Evolutionary conservation across 2,888 invertebrate species (phyloP).

Genomic region (Tupiocoris notatus): DNA sequence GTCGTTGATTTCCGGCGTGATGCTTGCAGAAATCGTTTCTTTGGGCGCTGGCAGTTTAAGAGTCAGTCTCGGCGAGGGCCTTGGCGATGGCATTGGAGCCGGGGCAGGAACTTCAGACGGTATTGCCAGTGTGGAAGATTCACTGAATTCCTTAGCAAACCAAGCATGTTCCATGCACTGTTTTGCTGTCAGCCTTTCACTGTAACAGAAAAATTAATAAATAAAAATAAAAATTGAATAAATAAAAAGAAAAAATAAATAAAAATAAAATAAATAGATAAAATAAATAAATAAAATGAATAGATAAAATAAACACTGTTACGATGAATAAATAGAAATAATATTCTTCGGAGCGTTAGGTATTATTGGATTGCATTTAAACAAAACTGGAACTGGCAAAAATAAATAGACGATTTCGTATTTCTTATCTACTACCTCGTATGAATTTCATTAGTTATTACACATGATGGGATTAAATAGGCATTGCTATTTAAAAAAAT

Average conservation of each 20-base stretch:
- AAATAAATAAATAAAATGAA: background rate
- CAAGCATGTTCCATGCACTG: slow-evolving; percentile 89
- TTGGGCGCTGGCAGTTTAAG: slow-evolving; percentile 25
- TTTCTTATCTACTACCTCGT: no score
- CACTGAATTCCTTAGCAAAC: slow-evolving; percentile 58
- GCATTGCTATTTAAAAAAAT: no score
- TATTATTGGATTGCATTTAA: no score
- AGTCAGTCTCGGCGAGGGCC: slow-evolving; percentile 14
- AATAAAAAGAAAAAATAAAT: no score
- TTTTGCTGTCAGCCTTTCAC: slow-evolving; percentile 82
- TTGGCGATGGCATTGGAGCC: slow-evolving; percentile 44
- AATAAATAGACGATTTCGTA: no score
- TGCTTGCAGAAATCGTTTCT: slow-evolving; percentile 4
- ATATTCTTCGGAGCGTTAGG: no score
- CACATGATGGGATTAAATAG: no score
- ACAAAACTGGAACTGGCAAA: no score
- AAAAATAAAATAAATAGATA: background rate
- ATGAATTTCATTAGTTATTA: no score
- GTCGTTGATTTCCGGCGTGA: slow-evolving; percentile 26
- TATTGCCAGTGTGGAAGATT: slow-evolving; percentile 29
- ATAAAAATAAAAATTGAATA: no score
- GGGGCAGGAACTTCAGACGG: slow-evolving; percentile 45
- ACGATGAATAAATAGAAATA: no score
- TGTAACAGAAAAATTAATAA: slow-evolving; percentile 55
- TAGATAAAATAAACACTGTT: no score